Percentiles rank a stretch among this genome's conserved stretches.
Evolutionary conservation across 2,113 vertebrate genomes (phyloP).

Genomic region (Anser cygnoides): DNA sequence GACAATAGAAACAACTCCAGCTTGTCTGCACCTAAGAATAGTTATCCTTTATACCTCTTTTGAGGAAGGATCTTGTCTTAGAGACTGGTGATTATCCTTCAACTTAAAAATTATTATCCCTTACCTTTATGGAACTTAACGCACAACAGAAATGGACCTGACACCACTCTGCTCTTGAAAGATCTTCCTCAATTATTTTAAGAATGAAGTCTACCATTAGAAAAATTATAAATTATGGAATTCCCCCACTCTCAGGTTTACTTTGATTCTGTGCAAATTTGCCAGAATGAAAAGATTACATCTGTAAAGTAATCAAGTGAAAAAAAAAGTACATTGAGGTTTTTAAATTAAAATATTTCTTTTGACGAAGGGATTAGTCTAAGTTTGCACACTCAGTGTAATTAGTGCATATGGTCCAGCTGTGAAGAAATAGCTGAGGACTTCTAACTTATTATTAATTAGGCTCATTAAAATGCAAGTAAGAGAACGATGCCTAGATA

Average conservation of each 20-base stretch:
- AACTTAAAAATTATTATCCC: slow-evolving; percentile 33
- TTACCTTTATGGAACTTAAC: slow-evolving; percentile 16
- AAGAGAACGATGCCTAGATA: slow-evolving; percentile 82
- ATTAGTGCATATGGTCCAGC: slow-evolving; percentile 89
- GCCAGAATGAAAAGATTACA: slow-evolving; percentile 13
- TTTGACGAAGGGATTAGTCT: slow-evolving; percentile 72
- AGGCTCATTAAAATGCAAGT: slow-evolving; percentile 88
- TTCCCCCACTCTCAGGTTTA: slow-evolving; percentile 5
- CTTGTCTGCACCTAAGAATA: neutral
- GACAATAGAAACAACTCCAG: neutral
- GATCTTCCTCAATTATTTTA: slow-evolving; percentile 45
- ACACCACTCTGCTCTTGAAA: slow-evolving; percentile 23
- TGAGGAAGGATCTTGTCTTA: neutral
- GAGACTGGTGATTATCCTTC: slow-evolving; percentile 24
- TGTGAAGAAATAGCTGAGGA: slow-evolving; percentile 83
- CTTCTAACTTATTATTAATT: slow-evolving; percentile 88
- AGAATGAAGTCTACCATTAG: slow-evolving; percentile 5
- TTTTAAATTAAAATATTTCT: slow-evolving; percentile 70
- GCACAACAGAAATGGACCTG: neutral
- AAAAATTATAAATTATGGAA: slow-evolving; percentile 44
- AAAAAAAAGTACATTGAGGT: slow-evolving; percentile 26
- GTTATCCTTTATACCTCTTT: neutral
- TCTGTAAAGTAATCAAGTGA: slow-evolving; percentile 29
- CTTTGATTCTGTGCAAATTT: slow-evolving; percentile 55
- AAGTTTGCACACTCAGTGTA: slow-evolving; percentile 78